Percentiles rank a stretch among this genome's conserved stretches.
phyloP scores from a whole-genome alignment of 2,888 invertebrate species.

The Tolmerus cingulatus region DNA sequence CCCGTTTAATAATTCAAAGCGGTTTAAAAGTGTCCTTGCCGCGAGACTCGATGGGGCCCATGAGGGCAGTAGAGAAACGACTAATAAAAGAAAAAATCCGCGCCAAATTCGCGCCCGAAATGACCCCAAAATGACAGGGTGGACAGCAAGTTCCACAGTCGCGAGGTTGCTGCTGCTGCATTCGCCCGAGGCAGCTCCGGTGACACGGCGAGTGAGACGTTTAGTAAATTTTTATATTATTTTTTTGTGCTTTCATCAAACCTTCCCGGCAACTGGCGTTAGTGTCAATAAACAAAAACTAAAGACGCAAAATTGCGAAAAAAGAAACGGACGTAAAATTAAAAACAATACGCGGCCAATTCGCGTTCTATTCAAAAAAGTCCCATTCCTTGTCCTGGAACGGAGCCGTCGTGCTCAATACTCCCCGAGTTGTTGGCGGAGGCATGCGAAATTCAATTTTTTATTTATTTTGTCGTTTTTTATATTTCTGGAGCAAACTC shows the following conservation, averaged over 20 bases:
- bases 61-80: not conserved
- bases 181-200: not conserved
- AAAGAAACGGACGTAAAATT: constrained; percentile 22
- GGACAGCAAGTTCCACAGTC: not conserved
- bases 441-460: constrained; percentile 35
- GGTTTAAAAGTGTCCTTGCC: not conserved
- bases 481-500: not conserved
- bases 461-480: not conserved
- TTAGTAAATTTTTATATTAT: not conserved
- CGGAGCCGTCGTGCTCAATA: constrained; percentile 42
- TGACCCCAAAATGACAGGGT: not conserved
- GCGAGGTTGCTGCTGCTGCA: not conserved
- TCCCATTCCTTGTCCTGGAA: constrained; percentile 44
- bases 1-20: not conserved
- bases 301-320: not conserved
- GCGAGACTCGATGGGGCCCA: not conserved
- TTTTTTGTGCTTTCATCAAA: not conserved
- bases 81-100: not conserved
- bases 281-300: not conserved
- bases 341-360: constrained; percentile 17
- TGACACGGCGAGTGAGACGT: constrained; percentile 2
- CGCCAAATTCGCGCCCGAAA: constrained; percentile 1
- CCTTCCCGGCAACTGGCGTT: not conserved
- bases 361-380: constrained; percentile 34
- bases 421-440: constrained; percentile 18